Conservation (phyloP, 2,113 vertebrate genomes). For the Zosterops hypoxanthus region DNA sequence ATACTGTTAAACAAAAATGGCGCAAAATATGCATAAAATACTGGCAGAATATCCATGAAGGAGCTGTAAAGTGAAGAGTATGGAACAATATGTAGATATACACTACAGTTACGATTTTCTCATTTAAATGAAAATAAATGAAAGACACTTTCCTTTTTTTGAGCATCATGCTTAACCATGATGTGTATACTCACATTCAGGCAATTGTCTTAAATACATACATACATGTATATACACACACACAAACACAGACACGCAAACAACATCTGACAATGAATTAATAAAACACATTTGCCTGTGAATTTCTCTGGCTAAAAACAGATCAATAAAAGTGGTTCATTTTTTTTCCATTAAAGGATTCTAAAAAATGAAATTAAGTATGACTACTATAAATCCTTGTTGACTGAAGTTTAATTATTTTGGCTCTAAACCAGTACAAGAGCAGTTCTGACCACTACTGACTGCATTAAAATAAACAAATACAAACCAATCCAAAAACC, state of each 20-base stretch:
- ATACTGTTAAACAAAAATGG: not conserved
- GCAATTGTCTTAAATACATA: conserved; percentile 1
- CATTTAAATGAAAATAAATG: conserved; percentile 6
- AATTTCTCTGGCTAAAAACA: not conserved
- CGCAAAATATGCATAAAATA: conserved; percentile 1
- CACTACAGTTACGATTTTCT: not conserved
- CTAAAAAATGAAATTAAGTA: not conserved
- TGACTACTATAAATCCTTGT: not conserved
- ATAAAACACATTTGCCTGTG: not conserved
- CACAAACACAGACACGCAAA: not conserved
- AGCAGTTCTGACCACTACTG: not conserved
- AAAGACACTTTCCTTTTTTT: conserved; percentile 1
- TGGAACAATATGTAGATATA: not conserved
- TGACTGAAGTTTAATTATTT: not conserved
- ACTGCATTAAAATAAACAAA: not conserved
- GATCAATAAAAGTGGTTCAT: not conserved
- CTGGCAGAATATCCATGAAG: not conserved
- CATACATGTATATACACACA: not conserved
- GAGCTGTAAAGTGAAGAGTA: not conserved
- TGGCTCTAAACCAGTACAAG: not conserved
- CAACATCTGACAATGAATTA: not conserved
- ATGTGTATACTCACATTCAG: conserved; percentile 14
- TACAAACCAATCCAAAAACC: not conserved
- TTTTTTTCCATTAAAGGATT: not conserved
- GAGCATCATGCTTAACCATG: conserved; percentile 25